Base-by-base conservation (phyloP, 2,888 invertebrate genomes). In the Petrolisthes cinctipes region DNA sequence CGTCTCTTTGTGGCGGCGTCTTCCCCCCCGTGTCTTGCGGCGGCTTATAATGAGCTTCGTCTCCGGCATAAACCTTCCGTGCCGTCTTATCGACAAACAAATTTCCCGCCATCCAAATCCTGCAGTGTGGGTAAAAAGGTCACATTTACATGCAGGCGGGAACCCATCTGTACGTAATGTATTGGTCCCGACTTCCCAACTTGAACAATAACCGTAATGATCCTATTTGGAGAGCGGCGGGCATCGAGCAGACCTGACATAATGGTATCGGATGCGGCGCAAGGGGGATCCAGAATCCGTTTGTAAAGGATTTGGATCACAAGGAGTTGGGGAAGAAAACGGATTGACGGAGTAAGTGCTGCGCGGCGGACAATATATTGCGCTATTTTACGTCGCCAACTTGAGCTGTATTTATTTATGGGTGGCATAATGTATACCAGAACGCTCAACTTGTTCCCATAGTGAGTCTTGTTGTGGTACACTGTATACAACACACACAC, bases 201-300 rank as follows among this genome's bases (percentile, higher is more conserved):
- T 86, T 86, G 82, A 86, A 86, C 86, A 86, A 86, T 86, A 86
- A 86, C 86, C 86, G 86, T 86, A 86, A 86, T 86, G 86, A 86
- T 86, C 82, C 86, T 86, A 86, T 86, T 86, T 86, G 86, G 86
- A 86, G 82, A 66, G 86, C 61, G 86, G 81, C 78, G 82, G 82
- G 86, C 86, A 86, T 86, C 86, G 86, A 82, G 86, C 82, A 56
- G 86, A 82, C 82, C 82, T 82, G 86, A 86, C 82, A 86, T 86
- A 86, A 86, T 86, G 86, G 86, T 82, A 86, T 82, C 86, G 86
- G 86, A 82, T 82, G 81, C 82, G 86, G 71, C 76, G 78, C 82
- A 82, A 56, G 82, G 82, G 82, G 78, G 86, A 82, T 86, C 85
- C 85, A 76, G 86, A 54, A 75, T 86, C 82, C 86, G 86, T 86